These are phyloP conservation scores for Drosophila pachea DNA, from an alignment of 1,140 invertebrate genomes.

Conservation along the genomic window DNA sequence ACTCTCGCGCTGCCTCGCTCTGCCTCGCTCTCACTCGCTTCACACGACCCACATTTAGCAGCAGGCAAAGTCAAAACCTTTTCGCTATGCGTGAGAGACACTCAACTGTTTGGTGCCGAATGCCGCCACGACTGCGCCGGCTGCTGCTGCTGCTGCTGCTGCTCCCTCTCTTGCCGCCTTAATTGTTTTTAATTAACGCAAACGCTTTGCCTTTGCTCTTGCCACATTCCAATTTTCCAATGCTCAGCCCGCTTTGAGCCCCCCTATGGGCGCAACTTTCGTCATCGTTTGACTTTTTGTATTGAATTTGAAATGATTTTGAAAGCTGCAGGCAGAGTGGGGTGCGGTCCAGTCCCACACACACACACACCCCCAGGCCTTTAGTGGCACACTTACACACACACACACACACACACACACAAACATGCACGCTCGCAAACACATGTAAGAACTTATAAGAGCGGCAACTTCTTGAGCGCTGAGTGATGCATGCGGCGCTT, in stretches of 20 bases:
- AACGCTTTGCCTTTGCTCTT: conserved; percentile 66
- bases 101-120: conserved; percentile 30
- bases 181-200: conserved; percentile 78
- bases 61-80: conserved; percentile 46
- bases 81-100: conserved; percentile 49
- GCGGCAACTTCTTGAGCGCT: conserved; percentile 67
- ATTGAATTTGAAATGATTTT: conserved; percentile 77
- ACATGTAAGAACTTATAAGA: conserved; percentile 20
- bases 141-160: conserved; percentile 36
- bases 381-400: no score
- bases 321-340: conserved; percentile 60
- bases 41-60: conserved; percentile 65
- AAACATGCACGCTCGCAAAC: no score
- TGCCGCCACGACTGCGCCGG: conserved; percentile 28
- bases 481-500: conserved; percentile 73
- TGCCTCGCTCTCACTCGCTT: conserved; percentile 14
- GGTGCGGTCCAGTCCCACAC: conserved; percentile 50
- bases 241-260: conserved; percentile 13
- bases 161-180: conserved; percentile 58
- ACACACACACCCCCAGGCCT: no score
- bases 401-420: conserved; percentile 13
- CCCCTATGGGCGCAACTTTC: conserved; percentile 52
- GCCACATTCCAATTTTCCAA: conserved; percentile 75
- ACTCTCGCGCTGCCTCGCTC: not conserved
- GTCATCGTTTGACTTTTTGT: conserved; percentile 70